Evolutionary conservation across 2,888 invertebrate genomes (phyloP).

Genomic region (Rhagophthalmus giganteus): DNA sequence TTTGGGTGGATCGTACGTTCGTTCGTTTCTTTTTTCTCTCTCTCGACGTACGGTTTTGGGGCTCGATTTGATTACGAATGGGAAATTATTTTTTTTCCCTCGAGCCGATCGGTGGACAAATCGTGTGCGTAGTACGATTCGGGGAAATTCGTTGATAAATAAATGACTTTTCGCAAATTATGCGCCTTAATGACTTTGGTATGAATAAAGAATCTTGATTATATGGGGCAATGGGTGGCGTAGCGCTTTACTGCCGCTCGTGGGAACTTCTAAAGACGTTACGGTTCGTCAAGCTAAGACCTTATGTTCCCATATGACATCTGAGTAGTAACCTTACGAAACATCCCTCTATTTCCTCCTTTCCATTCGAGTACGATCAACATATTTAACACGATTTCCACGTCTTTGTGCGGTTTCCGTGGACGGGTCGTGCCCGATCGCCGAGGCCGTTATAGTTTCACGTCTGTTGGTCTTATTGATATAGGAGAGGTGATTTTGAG

Average conservation of each 20-base stretch:
- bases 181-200: slow-evolving; percentile 29
- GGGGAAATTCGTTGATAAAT: too few species aligned
- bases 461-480: slow-evolving; percentile 13
- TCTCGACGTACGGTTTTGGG: too few species aligned
- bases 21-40: too few species aligned
- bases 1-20: too few species aligned
- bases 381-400: slow-evolving; percentile 12
- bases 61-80: too few species aligned
- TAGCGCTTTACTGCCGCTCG: slow-evolving; percentile 38
- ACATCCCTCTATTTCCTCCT: slow-evolving; percentile 35
- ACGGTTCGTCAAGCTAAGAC: slow-evolving; percentile 48
- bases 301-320: slow-evolving; percentile 44
- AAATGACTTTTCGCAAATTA: too few species aligned
- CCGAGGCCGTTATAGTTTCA: slow-evolving; percentile 16
- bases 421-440: slow-evolving; percentile 17
- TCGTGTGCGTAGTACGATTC: too few species aligned
- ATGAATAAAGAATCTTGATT: slow-evolving; percentile 41
- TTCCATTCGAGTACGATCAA: neutral
- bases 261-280: slow-evolving; percentile 48
- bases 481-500: slow-evolving; percentile 18
- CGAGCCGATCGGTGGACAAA: too few species aligned
- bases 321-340: slow-evolving; percentile 39
- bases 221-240: slow-evolving; percentile 48
- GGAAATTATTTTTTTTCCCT: too few species aligned
- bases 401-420: slow-evolving; percentile 17